Conservation (phyloP, 2,888 invertebrate genomes). For the Chesias legatella region DNA sequence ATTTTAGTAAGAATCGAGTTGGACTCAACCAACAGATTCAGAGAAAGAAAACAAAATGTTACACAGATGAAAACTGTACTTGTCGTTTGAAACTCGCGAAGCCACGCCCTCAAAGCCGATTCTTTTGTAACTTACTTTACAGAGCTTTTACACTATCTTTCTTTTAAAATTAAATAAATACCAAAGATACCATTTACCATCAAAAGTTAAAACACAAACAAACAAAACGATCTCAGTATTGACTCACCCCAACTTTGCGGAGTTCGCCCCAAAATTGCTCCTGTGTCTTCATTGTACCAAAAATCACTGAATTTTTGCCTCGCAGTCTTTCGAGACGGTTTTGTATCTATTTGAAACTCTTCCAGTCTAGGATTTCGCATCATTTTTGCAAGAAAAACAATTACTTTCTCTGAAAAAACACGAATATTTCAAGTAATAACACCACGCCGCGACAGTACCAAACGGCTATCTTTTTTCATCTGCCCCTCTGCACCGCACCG, state of each 20-base stretch:
- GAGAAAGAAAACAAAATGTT: no score
- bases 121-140: conserved; percentile 1
- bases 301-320: conserved; percentile 43
- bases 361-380: conserved; percentile 55
- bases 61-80: no score
- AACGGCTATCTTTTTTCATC: no score
- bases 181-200: no score
- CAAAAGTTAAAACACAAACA: no score
- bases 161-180: no score
- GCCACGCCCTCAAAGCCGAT: conserved; percentile 11
- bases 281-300: conserved; percentile 67
- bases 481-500: no score
- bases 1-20: no score
- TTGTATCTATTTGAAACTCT: conserved; percentile 65
- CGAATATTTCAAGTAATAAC: conserved; percentile 18
- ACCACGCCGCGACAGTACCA: no score
- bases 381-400: conserved; percentile 34
- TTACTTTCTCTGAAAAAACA: conserved; percentile 31
- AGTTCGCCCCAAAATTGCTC: conserved; percentile 69
- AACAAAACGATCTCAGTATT: conserved; percentile 15
- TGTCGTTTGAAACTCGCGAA: not conserved
- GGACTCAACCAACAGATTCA: no score
- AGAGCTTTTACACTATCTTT: not conserved
- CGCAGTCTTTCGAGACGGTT: conserved; percentile 37
- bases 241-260: conserved; percentile 77